Evolutionary conservation across 2,113 vertebrate species (phyloP), one percentile per base, ranked within the genome.

Genomic region (Buteo buteo): DNA sequence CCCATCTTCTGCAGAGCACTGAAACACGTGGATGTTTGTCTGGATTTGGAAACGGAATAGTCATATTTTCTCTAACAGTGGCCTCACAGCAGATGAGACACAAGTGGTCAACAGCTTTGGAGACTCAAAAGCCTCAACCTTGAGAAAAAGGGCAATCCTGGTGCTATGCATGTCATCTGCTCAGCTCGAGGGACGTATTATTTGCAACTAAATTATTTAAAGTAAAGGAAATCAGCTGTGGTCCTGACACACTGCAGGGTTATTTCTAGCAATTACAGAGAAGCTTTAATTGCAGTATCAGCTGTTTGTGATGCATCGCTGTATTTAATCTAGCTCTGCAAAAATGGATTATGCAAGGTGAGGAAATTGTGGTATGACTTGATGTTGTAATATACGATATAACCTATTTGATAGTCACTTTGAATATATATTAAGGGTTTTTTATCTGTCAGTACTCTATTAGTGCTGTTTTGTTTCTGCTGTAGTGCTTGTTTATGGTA

Each of bases 181-280:
- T 61, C 8, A 21, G 15, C 19, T 54, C 16, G 7, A 38, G 36
- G 64, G 28, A 20, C 0, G 0, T 11, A 0, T 69, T 78, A 38
- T 52, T 49, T 73, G 25, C 71, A 61, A 4, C 17, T 50, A 50
- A 50, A 50, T 85, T 16, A 26, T 18, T 40, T 50, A 7, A 67
- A 67, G 34, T 24, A 21, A 28, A 78, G 49, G 26, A 45, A 52
- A 36, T 34, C 52, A 31, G 26, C 52, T 52, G 26, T 4, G 6
- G 62, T 69, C n/a, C 80, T 69, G 85, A 32, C 28, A 42, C 26
- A 2, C 16, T 31, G 28, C 14, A 5, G 25, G 15, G 55, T 47
- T 84, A 13, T 71, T 82, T 49, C 34, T 49, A 38, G 71, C 31
- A 62, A 12, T 71, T 44, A 12, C 61, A 57, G 34, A 10, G 9